Percentiles rank a stretch among this genome's conserved stretches.
Evolutionary conservation across 2,797 vertebrate species (phyloP).

Genomic region (Monodelphis domestica): DNA sequence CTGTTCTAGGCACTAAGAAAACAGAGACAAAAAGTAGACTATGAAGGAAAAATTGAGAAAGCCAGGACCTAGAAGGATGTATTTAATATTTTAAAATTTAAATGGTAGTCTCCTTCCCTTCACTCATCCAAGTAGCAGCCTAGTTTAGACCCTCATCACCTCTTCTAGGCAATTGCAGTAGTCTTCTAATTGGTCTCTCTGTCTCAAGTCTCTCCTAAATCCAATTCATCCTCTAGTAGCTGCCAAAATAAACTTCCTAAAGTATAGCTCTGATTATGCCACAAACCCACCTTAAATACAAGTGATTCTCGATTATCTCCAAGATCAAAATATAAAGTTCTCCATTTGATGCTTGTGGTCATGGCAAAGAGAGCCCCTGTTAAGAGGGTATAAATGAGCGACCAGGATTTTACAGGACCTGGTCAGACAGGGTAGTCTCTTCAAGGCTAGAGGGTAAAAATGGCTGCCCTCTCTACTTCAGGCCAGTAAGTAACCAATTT

Average conservation of each 20-base stretch:
- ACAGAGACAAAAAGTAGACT: neutral
- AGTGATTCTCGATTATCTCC: neutral
- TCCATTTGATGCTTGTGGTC: neutral
- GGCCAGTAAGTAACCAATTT: too few relatives aligned
- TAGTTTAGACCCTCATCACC: neutral
- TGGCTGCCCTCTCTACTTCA: too few relatives aligned
- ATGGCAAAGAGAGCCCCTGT: too few relatives aligned
- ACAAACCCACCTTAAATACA: neutral
- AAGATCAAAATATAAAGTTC: neutral
- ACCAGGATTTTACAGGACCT: too few relatives aligned
- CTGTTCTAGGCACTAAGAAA: neutral
- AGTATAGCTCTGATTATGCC: neutral
- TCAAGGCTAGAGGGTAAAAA: too few relatives aligned
- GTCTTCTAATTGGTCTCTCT: neutral
- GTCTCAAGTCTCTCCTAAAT: neutral
- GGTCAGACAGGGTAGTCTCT: too few relatives aligned
- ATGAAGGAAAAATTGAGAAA: neutral
- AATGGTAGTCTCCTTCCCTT: neutral
- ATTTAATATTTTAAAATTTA: neutral
- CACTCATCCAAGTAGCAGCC: neutral
- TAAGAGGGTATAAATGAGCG: too few relatives aligned
- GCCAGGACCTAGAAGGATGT: too few relatives aligned
- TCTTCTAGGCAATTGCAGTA: neutral
- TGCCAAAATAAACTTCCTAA: neutral
- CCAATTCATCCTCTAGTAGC: neutral